Evolutionary conservation across 2,113 vertebrate genomes (phyloP).

Genomic region (Tenebrosternarchus preto): DNA sequence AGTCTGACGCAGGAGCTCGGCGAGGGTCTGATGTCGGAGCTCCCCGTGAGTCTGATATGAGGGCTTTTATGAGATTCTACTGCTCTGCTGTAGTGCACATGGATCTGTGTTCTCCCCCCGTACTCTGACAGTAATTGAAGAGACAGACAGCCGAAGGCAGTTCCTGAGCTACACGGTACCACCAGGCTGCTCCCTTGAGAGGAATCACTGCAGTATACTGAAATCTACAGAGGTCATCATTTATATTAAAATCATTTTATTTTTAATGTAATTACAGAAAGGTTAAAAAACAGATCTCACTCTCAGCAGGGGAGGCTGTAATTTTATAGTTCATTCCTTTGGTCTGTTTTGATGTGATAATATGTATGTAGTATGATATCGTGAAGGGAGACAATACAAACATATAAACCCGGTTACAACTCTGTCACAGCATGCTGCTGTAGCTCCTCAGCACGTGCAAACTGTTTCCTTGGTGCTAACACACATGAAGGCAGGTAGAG

Average conservation of each 20-base stretch:
- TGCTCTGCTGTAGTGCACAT: not conserved
- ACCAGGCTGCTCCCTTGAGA: constrained; percentile 33
- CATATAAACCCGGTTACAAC: constrained; percentile 16
- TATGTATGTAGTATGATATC: constrained; percentile 6
- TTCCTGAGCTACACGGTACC: constrained; percentile 23
- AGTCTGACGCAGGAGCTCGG: too few species aligned
- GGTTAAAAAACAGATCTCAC: constrained; percentile 9
- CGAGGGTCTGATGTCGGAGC: too few species aligned
- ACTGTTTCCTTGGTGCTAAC: too few species aligned
- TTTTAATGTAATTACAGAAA: constrained; percentile 47
- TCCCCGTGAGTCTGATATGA: too few species aligned
- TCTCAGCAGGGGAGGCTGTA: constrained; percentile 2
- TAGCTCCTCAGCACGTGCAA: too few species aligned
- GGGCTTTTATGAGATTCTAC: not conserved
- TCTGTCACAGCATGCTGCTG: not conserved
- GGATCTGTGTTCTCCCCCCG: not conserved
- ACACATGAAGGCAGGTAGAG: too few species aligned
- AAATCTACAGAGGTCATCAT: constrained; percentile 50
- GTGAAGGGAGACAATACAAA: not conserved
- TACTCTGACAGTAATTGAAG: constrained; percentile 44
- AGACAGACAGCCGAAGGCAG: constrained; percentile 39
- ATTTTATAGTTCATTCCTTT: constrained; percentile 25
- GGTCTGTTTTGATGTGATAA: constrained; percentile 19
- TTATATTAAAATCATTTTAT: constrained; percentile 39
- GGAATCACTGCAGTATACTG: constrained; percentile 13